These are phyloP conservation scores for Dicentrarchus labrax DNA, from an alignment of 2,113 vertebrate genomes.

Conservation along the genomic window DNA sequence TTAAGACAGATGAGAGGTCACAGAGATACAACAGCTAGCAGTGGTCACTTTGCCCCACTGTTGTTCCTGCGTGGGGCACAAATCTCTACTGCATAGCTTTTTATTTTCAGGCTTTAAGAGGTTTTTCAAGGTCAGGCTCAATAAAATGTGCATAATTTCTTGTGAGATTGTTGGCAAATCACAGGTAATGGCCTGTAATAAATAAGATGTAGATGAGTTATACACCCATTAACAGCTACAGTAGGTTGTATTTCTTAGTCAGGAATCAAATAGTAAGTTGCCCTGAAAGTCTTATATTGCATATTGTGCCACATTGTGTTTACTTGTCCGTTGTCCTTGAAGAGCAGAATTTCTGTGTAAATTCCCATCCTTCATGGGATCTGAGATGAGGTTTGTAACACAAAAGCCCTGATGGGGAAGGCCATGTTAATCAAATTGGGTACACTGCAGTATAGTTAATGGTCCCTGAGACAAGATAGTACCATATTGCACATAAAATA, in stretches of 20 bases:
- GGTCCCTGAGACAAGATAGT: conserved; percentile 39
- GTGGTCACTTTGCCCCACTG: conserved; percentile 36
- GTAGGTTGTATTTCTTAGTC: not conserved
- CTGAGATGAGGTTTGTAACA: conserved; percentile 52
- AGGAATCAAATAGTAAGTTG: not conserved
- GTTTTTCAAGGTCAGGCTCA: conserved; percentile 9
- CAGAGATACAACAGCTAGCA: conserved; percentile 34
- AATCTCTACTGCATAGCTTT: conserved; percentile 8
- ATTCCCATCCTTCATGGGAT: conserved; percentile 20
- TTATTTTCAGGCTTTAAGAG: not conserved
- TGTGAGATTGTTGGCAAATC: not conserved
- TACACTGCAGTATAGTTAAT: conserved; percentile 50
- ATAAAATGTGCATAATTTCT: not conserved
- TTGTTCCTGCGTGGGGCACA: conserved; percentile 4
- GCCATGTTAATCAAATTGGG: conserved; percentile 54
- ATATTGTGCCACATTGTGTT: not conserved
- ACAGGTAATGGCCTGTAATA: conserved; percentile 2
- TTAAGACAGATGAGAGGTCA: conserved; percentile 73
- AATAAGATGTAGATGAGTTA: not conserved
- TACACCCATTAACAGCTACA: not conserved
- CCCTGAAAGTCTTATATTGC: not conserved
- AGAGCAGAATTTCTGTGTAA: conserved; percentile 19
- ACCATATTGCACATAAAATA: conserved; percentile 73
- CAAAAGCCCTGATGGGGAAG: conserved; percentile 26
- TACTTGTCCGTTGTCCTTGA: conserved; percentile 24